Base-by-base conservation (phyloP, 1,140 invertebrate species). In the Ptiloglossa arizonensis region DNA sequence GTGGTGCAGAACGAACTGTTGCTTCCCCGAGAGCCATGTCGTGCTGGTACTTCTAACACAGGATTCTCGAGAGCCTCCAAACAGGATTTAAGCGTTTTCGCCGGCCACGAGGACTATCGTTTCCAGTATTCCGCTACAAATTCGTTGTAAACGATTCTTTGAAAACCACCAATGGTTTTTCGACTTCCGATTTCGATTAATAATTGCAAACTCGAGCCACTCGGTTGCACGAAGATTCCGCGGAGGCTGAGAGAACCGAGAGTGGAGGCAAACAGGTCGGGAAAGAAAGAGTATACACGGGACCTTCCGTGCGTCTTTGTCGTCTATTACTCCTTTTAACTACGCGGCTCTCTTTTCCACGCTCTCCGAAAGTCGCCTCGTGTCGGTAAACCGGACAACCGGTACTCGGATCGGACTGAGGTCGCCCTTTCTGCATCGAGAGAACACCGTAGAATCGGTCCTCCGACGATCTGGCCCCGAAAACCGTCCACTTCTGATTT, bases 1-100 rank as follows among this genome's bases (percentile, higher is more conserved):
- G 79, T 81, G 83, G 85, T 35, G 82, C 73, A 82, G 85, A 90
- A 87, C 90, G 90, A 91, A 91, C 90, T 89, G 90, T 91, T 91
- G 90, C 90, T 91, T 91, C 90, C 81, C 83, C 85, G 85, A 89
- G 89, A 89, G 81, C 75, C 63, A 74, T 80, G 76, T 82, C 70
- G 64, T 72, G 66, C 72, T 79, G 67, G 79, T 82, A 50, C 86
- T 85, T 83, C 79, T 80, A 83, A 83, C 87, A 81, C 81, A 84
- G 87, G 87, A 89, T 89, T 90, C 88, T 88, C 84, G 79, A 89
- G 84, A 85, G 74, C 81, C 82, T 83, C 80, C 71, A 89, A 88
- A 86, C 83, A 86, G 73, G 81, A 87, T 88, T 90, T 89, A 74
- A 86, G 77, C 85, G 75, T 87, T 84, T 82, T 83, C 79, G 68